These are phyloP conservation scores for Dermatemys mawii DNA, from an alignment of 2,113 vertebrate species.

Conservation along the genomic window DNA sequence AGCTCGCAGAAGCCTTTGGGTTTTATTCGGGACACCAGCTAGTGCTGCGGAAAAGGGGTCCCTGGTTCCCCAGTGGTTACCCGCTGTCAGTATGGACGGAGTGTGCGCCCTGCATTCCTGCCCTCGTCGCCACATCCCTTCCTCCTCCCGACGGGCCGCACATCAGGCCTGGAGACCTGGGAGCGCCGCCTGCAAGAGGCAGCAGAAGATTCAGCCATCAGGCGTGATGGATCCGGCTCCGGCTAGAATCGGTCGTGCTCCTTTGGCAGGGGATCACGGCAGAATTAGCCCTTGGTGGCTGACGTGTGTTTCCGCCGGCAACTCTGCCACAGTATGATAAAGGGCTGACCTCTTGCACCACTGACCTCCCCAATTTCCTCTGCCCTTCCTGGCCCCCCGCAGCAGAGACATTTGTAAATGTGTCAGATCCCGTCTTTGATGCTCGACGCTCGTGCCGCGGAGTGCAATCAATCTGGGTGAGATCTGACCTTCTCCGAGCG, in stretches of 20 bases:
- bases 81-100: not conserved
- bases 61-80: not conserved
- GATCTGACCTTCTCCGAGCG: not conserved
- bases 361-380: not conserved
- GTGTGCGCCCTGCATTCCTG: not conserved
- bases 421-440: not conserved
- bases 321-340: not conserved
- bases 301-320: not conserved
- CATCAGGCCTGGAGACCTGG: not conserved
- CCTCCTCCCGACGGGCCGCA: not conserved
- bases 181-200: not conserved
- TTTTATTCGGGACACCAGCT: not conserved
- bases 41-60: not conserved
- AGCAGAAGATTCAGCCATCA: not conserved
- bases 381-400: not conserved
- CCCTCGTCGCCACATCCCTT: not conserved
- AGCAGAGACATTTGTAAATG: not conserved
- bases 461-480: not conserved
- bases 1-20: too few species aligned
- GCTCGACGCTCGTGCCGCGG: not conserved
- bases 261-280: not conserved
- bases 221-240: not conserved
- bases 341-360: not conserved
- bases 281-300: too few species aligned
- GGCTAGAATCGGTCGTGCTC: not conserved